Percentiles rank a stretch among this genome's conserved stretches.
These are phyloP conservation scores for Microdon myrmicae DNA, from an alignment of 2,888 invertebrate species.

Conservation along the genomic window DNA sequence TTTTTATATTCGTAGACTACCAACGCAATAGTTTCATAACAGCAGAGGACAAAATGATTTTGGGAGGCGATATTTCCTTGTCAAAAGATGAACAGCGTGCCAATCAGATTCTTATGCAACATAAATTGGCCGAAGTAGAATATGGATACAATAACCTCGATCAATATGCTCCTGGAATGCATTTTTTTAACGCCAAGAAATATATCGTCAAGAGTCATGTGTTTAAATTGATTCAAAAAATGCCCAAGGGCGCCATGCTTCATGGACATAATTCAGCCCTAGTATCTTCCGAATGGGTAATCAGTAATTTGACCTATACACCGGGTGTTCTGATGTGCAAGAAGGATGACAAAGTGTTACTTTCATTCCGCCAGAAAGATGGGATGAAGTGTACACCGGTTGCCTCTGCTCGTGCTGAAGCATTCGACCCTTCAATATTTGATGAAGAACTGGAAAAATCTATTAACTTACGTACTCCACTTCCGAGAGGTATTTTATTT, in stretches of 20 bases:
- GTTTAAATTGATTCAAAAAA: conserved; percentile 69
- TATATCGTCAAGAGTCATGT: conserved; percentile 70
- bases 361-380: conserved; percentile 56
- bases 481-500: conserved; percentile 64
- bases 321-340: conserved; percentile 60
- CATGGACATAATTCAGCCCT: conserved; percentile 70
- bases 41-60: conserved; percentile 60
- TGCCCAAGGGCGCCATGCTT: conserved; percentile 71
- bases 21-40: conserved; percentile 60
- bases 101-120: conserved; percentile 60
- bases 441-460: conserved; percentile 70
- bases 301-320: conserved; percentile 69
- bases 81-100: conserved; percentile 57
- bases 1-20: conserved; percentile 56
- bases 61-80: conserved; percentile 60
- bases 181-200: conserved; percentile 69
- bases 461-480: conserved; percentile 71
- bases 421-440: too few species aligned
- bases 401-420: too few species aligned
- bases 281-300: conserved; percentile 68
- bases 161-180: conserved; percentile 69
- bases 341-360: conserved; percentile 47
- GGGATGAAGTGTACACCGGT: too few species aligned
- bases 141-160: conserved; percentile 60
- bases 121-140: conserved; percentile 59